Base-by-base conservation (phyloP, 1,140 invertebrate species). In the Brachystomella parvula region DNA sequence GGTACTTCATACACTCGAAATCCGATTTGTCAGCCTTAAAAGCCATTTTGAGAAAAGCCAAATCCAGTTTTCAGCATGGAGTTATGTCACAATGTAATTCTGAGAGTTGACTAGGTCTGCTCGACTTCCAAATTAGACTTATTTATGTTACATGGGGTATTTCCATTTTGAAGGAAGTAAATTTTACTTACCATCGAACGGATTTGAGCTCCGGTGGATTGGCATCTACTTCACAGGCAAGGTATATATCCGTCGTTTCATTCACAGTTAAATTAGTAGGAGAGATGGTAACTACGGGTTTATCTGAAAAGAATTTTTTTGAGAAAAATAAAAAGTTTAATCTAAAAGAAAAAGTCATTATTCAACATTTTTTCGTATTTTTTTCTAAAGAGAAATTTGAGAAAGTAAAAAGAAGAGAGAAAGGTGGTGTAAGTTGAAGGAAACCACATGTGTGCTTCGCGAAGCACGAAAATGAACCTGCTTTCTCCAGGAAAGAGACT, bases 181-280 rank as follows among this genome's bases (percentile, higher is more conserved):
- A 44, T 44, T 44, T 44, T 44, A 79, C 81, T 85, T 83, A 91
- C 90, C 90, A 93, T 75, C 83, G 80, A 49, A 90, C 88, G 64
- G 82, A 81, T n/a, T 79, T 83, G 9, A 92, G 78, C 17, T 84
- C 82, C 3, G 86, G 84, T 1, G 90, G 90, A 79, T 94, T 93
- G 49, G 90, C 87, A 64, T 87, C 84, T 77, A 90, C 92, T 64
- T 85, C 83, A 76, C 89, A 92, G 71, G 85, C 84, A 17, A 94
- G 79, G 33, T 88, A 78, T 60, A 90, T 81, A 71, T 88, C 84
- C 35, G 82, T 82, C 15, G 85, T 85, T 77, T 92, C 90, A 69
- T 90, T 89, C 1, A 88, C 85, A 0, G 87, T 89, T 62, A 89
- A 82, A 74, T 89, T 87, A 2, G 79, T 79, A 3, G 89, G 87